Percentiles rank a stretch among this genome's conserved stretches.
phyloP scores from a whole-genome alignment of 2,888 invertebrate genomes.

The Stictocephala bisonia region DNA sequence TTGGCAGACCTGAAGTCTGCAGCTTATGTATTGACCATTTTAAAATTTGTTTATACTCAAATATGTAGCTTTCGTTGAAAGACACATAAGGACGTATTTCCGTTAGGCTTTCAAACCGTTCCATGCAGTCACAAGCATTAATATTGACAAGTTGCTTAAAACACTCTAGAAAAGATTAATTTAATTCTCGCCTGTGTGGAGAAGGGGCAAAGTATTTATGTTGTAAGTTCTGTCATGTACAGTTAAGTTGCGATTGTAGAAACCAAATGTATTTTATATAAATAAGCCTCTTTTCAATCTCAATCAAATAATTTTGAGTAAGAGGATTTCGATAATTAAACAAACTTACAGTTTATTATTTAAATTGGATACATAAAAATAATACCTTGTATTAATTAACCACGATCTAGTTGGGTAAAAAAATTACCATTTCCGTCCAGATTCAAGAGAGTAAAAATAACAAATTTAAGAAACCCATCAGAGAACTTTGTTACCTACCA shows the following conservation, averaged over 20 bases:
- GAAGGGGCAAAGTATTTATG: not conserved
- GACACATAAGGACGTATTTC: constrained; percentile 54
- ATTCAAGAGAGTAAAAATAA: too few species aligned
- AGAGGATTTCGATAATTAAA: too few species aligned
- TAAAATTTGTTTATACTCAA: constrained; percentile 36
- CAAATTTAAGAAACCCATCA: too few species aligned
- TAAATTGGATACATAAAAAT: too few species aligned
- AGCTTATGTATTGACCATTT: constrained; percentile 35
- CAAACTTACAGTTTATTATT: too few species aligned
- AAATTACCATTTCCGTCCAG: too few species aligned
- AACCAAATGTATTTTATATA: constrained; percentile 30
- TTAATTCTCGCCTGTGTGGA: constrained; percentile 11
- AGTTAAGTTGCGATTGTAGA: not conserved
- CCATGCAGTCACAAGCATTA: constrained; percentile 42
- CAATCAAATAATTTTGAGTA: too few species aligned
- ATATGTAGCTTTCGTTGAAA: constrained; percentile 37
- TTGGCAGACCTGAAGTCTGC: constrained; percentile 25
- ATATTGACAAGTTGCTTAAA: not conserved
- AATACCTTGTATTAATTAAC: too few species aligned
- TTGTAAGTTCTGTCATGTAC: too few species aligned
- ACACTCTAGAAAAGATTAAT: not conserved
- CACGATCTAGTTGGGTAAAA: too few species aligned
- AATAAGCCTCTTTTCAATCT: too few species aligned
- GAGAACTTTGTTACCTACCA: too few species aligned
- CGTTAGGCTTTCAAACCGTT: constrained; percentile 53